Evolutionary conservation across 92 coral and sea anemone genomes (phyloP).

Genomic region (Umimayanthus chanpuru): DNA sequence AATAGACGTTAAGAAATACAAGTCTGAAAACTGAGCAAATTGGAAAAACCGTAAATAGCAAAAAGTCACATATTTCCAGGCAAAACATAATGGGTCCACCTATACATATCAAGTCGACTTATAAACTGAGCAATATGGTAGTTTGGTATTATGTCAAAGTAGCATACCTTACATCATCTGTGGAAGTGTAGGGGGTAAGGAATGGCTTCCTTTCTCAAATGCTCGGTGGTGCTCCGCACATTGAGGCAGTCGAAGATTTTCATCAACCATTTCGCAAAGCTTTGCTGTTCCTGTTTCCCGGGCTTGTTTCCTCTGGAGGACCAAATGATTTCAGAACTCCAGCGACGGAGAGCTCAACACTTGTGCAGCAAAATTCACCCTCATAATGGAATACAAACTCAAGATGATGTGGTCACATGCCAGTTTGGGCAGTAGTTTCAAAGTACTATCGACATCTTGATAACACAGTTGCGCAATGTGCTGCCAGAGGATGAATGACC

Average conservation of each 20-base stretch:
- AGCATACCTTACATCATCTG: constrained; percentile 68
- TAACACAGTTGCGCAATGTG: constrained; percentile 59
- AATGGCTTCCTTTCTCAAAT: constrained; percentile 66
- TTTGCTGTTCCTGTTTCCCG: constrained; percentile 57
- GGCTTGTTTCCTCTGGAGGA: constrained; percentile 61
- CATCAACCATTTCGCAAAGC: constrained; percentile 65
- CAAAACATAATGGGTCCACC: background rate
- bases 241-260: constrained; percentile 68
- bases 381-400: constrained; percentile 5
- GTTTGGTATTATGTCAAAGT: too few relatives aligned
- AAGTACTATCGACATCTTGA: constrained; percentile 57
- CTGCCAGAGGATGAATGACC: constrained; percentile 58
- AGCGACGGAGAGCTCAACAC: constrained; percentile 67
- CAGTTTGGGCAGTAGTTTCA: constrained; percentile 63
- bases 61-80: constrained; percentile 25
- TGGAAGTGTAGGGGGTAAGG: constrained; percentile 71
- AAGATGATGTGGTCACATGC: constrained; percentile 64
- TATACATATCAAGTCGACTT: too few relatives aligned
- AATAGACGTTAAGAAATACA: background rate
- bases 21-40: background rate
- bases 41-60: constrained; percentile 9
- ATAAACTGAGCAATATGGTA: too few relatives aligned
- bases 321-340: constrained; percentile 60
- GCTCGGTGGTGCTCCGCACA: constrained; percentile 67
- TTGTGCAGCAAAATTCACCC: background rate